A percentile compares a stretch with the other conserved stretches of the same genome.
These are phyloP conservation scores for Yponomeuta evonymella DNA, from an alignment of 2,888 invertebrate genomes.

Conservation along the genomic window DNA sequence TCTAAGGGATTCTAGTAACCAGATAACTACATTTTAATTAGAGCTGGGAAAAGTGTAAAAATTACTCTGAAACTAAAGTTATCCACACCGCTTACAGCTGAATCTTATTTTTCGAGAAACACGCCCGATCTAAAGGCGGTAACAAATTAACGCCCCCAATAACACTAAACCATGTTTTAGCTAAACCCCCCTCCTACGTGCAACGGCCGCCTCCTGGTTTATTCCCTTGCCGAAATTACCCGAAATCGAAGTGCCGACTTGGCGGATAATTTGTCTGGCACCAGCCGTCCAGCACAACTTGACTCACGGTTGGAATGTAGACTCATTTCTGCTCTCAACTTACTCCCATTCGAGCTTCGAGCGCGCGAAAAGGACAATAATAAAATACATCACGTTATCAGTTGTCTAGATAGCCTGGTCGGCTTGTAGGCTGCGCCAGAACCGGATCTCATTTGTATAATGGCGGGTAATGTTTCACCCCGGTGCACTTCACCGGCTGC, in stretches of 20 bases:
- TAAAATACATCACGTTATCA: too few relatives aligned
- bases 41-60: too few relatives aligned
- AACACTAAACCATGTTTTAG: neutral
- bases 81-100: neutral
- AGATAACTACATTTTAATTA: too few relatives aligned
- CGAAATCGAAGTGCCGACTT: neutral
- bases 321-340: too few relatives aligned
- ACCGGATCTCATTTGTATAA: slow-evolving; percentile 48
- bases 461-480: slow-evolving; percentile 57
- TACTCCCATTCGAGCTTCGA: too few relatives aligned
- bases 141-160: slow-evolving; percentile 1
- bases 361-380: too few relatives aligned
- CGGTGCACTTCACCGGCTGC: slow-evolving; percentile 37
- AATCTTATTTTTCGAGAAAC: neutral
- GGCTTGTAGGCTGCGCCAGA: neutral
- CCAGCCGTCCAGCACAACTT: neutral
- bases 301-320: neutral
- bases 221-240: neutral
- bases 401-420: too few relatives aligned
- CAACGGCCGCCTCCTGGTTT: neutral
- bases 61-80: too few relatives aligned
- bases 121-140: neutral
- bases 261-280: neutral
- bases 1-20: too few relatives aligned
- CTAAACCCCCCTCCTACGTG: neutral